phyloP scores from a whole-genome alignment of 2,113 vertebrate species.

The Anser brachyrhynchus region DNA sequence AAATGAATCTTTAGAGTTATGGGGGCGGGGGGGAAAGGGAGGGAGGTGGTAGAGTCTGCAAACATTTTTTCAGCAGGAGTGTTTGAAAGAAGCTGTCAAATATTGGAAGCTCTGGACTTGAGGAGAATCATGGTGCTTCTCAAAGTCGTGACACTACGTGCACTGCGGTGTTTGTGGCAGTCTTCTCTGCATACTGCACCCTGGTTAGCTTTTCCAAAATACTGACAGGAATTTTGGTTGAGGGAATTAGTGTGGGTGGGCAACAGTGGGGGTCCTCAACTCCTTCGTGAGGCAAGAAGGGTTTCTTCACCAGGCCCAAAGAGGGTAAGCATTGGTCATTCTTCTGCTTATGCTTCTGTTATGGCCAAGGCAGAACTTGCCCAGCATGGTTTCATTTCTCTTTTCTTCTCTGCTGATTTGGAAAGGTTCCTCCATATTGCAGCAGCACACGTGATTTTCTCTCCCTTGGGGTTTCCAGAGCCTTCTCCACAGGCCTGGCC shows the following conservation, averaged over 20 bases:
- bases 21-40: no score
- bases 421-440: not conserved
- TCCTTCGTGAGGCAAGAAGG: not conserved
- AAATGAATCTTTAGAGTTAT: not conserved
- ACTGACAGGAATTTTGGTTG: not conserved
- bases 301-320: not conserved
- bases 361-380: not conserved
- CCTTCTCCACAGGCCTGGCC: not conserved
- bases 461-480: not conserved
- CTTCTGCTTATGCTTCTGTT: not conserved
- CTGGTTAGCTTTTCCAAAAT: rapidly evolving
- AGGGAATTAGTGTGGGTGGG: not conserved
- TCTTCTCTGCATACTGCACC: no score
- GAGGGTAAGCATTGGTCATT: rapidly evolving
- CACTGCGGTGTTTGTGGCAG: rapidly evolving
- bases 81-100: not conserved
- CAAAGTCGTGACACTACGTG: no score
- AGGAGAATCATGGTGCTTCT: rapidly evolving
- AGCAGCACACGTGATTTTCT: not conserved
- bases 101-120: not conserved
- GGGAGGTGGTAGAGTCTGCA: not conserved
- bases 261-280: not conserved
- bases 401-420: not conserved
- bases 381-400: rapidly evolving
- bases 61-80: not conserved